phyloP scores from a whole-genome alignment of 2,113 vertebrate species.

The Pelodiscus sinensis region DNA sequence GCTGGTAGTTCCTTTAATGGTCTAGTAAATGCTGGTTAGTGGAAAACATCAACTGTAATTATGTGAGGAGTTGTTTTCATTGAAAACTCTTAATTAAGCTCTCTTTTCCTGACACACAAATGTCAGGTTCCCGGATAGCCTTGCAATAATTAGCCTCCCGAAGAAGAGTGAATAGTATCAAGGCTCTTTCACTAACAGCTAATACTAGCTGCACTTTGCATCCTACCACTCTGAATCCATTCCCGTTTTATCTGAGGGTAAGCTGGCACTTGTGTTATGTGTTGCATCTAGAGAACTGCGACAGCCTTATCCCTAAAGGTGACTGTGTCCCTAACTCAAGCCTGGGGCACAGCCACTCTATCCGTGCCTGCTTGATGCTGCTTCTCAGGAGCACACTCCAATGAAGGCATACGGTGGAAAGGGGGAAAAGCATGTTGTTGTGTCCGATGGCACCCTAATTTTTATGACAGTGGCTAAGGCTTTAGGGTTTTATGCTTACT shows the following conservation, averaged over 20 bases:
- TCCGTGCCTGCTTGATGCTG: neutral
- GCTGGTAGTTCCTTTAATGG: neutral
- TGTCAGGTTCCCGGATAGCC: neutral
- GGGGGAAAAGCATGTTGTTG: neutral
- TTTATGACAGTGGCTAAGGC: slow-evolving; percentile 16
- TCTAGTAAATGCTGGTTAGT: neutral
- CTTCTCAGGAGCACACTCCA: neutral
- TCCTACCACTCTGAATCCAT: neutral
- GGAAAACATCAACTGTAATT: neutral
- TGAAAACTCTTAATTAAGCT: neutral
- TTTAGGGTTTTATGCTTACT: slow-evolving; percentile 4
- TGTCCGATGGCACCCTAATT: neutral
- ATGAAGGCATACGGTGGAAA: neutral
- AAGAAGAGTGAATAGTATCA: neutral
- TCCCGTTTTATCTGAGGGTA: neutral
- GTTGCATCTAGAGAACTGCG: neutral
- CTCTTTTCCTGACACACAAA: neutral
- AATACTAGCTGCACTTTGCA: neutral
- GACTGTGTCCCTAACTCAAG: neutral
- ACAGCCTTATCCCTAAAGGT: neutral
- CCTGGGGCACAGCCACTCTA: neutral
- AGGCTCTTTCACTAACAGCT: neutral
- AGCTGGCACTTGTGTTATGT: neutral
- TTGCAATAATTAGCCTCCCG: neutral
- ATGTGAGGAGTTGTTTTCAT: neutral